Percentiles rank a stretch among this genome's conserved stretches.
phyloP scores from a whole-genome alignment of 2,797 vertebrate species.

The Hirundo rustica region DNA sequence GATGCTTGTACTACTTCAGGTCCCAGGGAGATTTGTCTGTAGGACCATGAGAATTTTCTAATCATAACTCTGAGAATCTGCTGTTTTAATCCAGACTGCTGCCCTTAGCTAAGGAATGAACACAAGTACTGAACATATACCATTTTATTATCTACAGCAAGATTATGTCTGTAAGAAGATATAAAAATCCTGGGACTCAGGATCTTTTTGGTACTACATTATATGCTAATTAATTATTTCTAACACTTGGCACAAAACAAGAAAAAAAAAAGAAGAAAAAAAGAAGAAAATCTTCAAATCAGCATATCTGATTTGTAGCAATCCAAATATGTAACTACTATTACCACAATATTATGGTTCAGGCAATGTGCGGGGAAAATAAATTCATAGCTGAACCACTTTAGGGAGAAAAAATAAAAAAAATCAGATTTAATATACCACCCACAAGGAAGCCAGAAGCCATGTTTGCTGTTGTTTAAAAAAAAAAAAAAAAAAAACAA shows the following conservation, averaged over 20 bases:
- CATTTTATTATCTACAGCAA: not conserved
- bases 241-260: not conserved
- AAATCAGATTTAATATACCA: not conserved
- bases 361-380: not conserved
- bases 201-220: not conserved
- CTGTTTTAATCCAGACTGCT: not conserved
- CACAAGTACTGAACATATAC: not conserved
- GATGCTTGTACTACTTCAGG: not conserved
- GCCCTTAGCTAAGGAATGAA: not conserved
- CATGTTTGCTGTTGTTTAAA: slow-evolving; percentile 4
- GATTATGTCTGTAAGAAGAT: not conserved
- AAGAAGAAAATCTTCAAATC: not conserved
- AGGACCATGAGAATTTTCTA: not conserved
- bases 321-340: slow-evolving; percentile 12
- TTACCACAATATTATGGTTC: slow-evolving; percentile 26
- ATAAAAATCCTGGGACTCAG: not conserved
- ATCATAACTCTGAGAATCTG: not conserved
- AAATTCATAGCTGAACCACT: not conserved
- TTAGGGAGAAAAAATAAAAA: not conserved
- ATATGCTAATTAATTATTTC: not conserved
- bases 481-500: not conserved
- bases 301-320: slow-evolving; percentile 7
- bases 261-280: not conserved
- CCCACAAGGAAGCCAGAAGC: slow-evolving; percentile 24
- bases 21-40: not conserved